Conservation (phyloP, 2,113 vertebrate species). For the Microtus richardsoni region DNA sequence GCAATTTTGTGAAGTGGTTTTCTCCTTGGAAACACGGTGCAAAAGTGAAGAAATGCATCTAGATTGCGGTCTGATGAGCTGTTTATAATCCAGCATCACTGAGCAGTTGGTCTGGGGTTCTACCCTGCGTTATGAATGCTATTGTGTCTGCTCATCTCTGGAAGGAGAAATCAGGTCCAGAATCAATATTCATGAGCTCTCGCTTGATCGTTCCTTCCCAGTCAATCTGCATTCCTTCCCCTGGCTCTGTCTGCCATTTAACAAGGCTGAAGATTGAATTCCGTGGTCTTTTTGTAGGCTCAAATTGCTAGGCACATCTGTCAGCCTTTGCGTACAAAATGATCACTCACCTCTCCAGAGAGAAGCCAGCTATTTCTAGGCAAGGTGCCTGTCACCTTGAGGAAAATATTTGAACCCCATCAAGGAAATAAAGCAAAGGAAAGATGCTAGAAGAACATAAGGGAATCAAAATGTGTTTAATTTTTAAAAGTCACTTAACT, state of each 20-base stretch:
- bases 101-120: not conserved
- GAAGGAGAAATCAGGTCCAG: not conserved
- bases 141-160: constrained; percentile 4
- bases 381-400: constrained; percentile 73
- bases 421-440: constrained; percentile 54
- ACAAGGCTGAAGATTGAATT: constrained; percentile 56
- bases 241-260: constrained; percentile 48
- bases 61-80: constrained; percentile 23
- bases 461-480: constrained; percentile 10
- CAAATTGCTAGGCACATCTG: constrained; percentile 66
- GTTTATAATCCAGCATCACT: not conserved
- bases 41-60: constrained; percentile 1
- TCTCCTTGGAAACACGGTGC: not conserved
- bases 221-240: constrained; percentile 53
- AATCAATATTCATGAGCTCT: constrained; percentile 61
- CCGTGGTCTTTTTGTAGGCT: constrained; percentile 47
- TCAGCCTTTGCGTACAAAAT: constrained; percentile 67
- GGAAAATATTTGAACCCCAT: constrained; percentile 50
- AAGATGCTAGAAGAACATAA: not conserved
- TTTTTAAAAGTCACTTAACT: not conserved
- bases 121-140: not conserved
- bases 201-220: constrained; percentile 35
- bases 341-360: constrained; percentile 50
- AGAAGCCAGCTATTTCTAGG: constrained; percentile 44
- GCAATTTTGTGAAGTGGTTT: constrained; percentile 43